Conservation (phyloP, 2,113 vertebrate species). For the Rhea americana region DNA sequence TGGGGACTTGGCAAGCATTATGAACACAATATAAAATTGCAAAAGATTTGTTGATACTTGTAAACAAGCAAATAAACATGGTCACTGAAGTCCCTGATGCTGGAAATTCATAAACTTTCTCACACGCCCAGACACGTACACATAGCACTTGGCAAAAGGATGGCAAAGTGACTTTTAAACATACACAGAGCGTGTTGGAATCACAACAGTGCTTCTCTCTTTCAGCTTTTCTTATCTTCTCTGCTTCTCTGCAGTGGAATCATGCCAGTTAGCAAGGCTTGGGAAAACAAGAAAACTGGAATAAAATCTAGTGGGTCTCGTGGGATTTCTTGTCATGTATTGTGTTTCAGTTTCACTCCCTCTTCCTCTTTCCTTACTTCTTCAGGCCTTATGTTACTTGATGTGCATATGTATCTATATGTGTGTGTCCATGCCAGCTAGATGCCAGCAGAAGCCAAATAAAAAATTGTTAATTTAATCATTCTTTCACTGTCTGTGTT, state of each 20-base stretch:
- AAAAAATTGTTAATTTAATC: slow-evolving; percentile 21
- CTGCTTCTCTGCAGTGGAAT: neutral
- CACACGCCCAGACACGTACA: rapidly evolving
- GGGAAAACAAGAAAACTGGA: slow-evolving; percentile 49
- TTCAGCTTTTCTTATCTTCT: slow-evolving; percentile 39
- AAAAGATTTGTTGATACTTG: neutral
- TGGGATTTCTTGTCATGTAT: neutral
- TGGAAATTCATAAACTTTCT: neutral
- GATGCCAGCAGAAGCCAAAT: slow-evolving; percentile 44
- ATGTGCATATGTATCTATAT: neutral
- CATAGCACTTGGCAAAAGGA: neutral
- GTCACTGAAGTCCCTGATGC: neutral
- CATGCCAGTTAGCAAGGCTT: neutral
- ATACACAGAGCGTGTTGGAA: neutral
- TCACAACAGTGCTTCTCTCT: neutral
- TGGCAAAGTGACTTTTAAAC: neutral
- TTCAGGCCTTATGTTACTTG: neutral
- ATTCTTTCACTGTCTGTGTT: slow-evolving; percentile 35
- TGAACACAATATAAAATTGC: neutral
- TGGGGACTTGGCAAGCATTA: neutral
- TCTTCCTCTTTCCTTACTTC: neutral
- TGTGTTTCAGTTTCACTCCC: slow-evolving; percentile 3
- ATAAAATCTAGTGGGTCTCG: slow-evolving; percentile 1
- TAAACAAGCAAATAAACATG: neutral
- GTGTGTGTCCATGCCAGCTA: slow-evolving; percentile 3